Base-by-base conservation (phyloP, 2,888 invertebrate genomes). In the Hofmannophila pseudospretella region DNA sequence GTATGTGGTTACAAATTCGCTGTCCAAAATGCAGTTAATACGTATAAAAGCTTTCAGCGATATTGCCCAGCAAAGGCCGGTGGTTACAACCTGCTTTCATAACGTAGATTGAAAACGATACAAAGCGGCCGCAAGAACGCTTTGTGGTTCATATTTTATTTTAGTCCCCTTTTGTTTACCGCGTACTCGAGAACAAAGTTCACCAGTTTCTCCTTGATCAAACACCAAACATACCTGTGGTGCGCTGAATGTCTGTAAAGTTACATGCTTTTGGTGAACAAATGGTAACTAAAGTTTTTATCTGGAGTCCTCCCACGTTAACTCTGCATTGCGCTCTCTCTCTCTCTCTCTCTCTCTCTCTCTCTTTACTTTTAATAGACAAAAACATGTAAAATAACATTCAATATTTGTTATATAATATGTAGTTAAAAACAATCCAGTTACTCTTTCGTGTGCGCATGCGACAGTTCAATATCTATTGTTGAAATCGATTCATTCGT, bases 81-180 rank as follows among this genome's bases (percentile, higher is more conserved):
- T 60, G 72, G 75, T 75, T 70, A 67, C 67, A 62, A 54, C 62
- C 54, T 56, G 72, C 74, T 74, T 73, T 77, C 73, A 77, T 78
- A 77, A 77, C 68, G 70, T 67, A 75, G 76, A 76, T 79, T 77
- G 71, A 72, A 75, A 73, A 64, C 73, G 71, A 73, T 76, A 76
- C 81, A 80, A 79, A 80, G 77, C 72, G 52, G 55, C 80, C 80
- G 53, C 81, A 78, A 74, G 77, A 75, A 74, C 71, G 77, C 78
- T 79, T 74, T 78, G 76, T 69, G 74, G 72, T 67, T 58, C 61
- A 74, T 76, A 76, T 78, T 82, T 79, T 72, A 73, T 67, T 64
- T 63, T 59, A 55, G 59, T 52, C 20, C 58, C 55, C 60, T 58
- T 63, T 66, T 66, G 66, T 69, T 55, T 51, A 54, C 48, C 49